A percentile compares a stretch with the other conserved stretches of the same genome.
These are phyloP conservation scores for Epinephelus cyanopodus DNA, from an alignment of 2,113 vertebrate genomes.

Conservation along the genomic window DNA sequence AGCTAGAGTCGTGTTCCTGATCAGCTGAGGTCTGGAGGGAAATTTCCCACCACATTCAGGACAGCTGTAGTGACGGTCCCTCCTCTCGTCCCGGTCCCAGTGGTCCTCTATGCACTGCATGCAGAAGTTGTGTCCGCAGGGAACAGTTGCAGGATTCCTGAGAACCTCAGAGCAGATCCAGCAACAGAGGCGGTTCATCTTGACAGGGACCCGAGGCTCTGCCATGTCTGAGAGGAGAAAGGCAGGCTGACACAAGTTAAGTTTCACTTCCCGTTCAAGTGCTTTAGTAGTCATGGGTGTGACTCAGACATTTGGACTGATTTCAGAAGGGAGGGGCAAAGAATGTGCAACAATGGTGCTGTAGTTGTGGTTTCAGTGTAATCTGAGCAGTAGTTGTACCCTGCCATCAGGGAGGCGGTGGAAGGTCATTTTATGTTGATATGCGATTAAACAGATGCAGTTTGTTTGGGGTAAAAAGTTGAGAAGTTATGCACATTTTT, in stretches of 20 bases:
- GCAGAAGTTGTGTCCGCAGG: conserved; percentile 82
- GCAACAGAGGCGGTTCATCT: conserved; percentile 77
- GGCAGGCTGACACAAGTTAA: rapidly evolving
- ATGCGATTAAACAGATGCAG: too few species aligned
- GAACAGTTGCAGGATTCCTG: conserved; percentile 81
- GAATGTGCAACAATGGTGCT: neutral
- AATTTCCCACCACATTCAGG: conserved; percentile 25
- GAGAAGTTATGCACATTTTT: too few species aligned
- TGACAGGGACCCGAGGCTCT: neutral
- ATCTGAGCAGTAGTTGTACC: neutral
- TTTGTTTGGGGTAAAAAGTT: too few species aligned
- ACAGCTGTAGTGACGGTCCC: neutral
- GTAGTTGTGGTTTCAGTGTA: neutral
- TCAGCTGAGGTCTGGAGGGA: conserved; percentile 17
- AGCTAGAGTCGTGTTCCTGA: conserved; percentile 14
- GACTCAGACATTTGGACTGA: conserved; percentile 12
- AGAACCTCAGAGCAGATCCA: conserved; percentile 81
- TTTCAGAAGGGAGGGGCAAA: neutral
- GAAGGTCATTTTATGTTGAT: too few species aligned
- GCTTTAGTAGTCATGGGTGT: conserved; percentile 24
- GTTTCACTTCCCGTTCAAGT: conserved; percentile 34
- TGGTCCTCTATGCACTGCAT: neutral
- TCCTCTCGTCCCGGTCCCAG: neutral
- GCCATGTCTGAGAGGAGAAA: conserved; percentile 20
- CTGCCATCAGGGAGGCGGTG: neutral